Base-by-base conservation (phyloP, 2,113 vertebrate genomes). In the Argyrosomus japonicus region DNA sequence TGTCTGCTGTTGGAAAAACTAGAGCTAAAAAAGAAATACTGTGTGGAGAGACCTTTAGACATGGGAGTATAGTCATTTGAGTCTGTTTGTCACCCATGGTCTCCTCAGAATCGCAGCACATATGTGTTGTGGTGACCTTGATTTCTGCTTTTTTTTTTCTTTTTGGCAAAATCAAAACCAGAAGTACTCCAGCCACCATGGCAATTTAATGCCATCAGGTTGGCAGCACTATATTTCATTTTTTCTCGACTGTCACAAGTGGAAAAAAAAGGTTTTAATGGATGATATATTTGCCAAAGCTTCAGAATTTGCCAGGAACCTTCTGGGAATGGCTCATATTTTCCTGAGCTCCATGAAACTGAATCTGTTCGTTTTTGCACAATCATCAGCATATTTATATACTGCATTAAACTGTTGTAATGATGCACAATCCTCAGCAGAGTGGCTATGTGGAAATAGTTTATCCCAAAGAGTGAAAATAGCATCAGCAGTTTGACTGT, bases 211-310 rank as follows among this genome's bases (percentile, higher is more conserved):
- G 50, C 25, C 47, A 21, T 70, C 32, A 47, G 40, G 18, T 60
- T 86, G 64, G 57, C 65, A 79, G 53, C 27, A 43, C 64, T 43
- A 54, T 7, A 25, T 58, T 58, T 48, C 40, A 18, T 25, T 45
- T 8, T 70, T 82, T 70, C 50, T 82, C n/a, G 29, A 53, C 48
- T 45, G 50, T 69, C 50, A 51, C 13, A 64, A 67, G 25, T 43
- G 19, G 13, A 18, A 23, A 18, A 18, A 47, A 32, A 54, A 53
- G 2, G 0, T 58, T 82, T 61, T 75, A 63, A 68, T 77, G 36
- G 48, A 68, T 81, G 36, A 40, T 40, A 40, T 12, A 11, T 60
- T 58, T 77, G 56, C 81, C 77, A 77, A 74, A 64, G 50, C 57
- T 57, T 8, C 67, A 62, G 14, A 53, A 72, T 86, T 57, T 63